A percentile compares a stretch with the other conserved stretches of the same genome.
These are phyloP conservation scores for Thalassarche chlororhynchos DNA, from an alignment of 2,113 vertebrate genomes.

Conservation along the genomic window DNA sequence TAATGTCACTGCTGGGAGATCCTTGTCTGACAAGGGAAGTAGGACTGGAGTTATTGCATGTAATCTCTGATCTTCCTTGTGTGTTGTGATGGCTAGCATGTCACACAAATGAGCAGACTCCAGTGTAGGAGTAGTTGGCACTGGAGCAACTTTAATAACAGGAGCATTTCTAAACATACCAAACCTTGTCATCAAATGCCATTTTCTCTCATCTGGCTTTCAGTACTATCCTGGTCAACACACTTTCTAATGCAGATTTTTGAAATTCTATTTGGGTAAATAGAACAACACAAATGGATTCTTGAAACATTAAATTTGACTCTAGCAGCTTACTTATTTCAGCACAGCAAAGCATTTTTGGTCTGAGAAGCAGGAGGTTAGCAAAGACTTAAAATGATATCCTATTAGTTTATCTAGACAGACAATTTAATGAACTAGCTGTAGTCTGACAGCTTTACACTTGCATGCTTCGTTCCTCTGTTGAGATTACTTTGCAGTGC, in stretches of 20 bases:
- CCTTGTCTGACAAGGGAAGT: background rate
- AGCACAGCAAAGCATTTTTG: background rate
- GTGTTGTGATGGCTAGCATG: background rate
- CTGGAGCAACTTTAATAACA: conserved; percentile 8
- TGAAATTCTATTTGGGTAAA: background rate
- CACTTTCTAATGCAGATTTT: background rate
- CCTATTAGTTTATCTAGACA: background rate
- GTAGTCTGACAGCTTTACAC: background rate
- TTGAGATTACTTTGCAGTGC: background rate
- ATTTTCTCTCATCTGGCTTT: background rate
- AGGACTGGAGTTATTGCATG: background rate
- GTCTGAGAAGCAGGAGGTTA: background rate
- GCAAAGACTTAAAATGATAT: background rate
- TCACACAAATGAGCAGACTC: conserved; percentile 16
- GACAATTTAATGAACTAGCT: background rate
- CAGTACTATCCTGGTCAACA: background rate
- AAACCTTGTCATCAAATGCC: conserved; percentile 3
- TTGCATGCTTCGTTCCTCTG: background rate
- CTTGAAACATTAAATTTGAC: background rate
- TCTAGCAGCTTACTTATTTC: background rate
- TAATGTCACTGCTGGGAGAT: background rate
- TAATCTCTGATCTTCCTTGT: background rate
- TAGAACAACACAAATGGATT: background rate
- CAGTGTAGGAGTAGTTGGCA: conserved; percentile 2
- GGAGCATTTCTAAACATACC: background rate